Percentiles rank a stretch among this genome's conserved stretches.
These are phyloP conservation scores for Lota lota DNA, from an alignment of 2,113 vertebrate genomes.

Conservation along the genomic window DNA sequence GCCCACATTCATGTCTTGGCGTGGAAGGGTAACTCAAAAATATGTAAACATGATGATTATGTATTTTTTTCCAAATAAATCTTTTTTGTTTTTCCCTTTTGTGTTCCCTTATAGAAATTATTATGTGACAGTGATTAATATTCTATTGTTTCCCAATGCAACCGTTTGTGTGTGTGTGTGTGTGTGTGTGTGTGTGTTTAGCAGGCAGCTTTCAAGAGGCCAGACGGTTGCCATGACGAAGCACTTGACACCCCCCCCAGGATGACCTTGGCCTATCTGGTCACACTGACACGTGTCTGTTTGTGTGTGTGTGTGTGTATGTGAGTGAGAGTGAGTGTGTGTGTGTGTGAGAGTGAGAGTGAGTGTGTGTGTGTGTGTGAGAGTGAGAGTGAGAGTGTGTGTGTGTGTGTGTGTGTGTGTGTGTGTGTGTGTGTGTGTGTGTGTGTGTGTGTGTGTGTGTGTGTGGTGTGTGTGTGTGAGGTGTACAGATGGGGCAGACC, in stretches of 20 bases:
- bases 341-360: neutral
- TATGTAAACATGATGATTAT: too few species aligned
- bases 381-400: conserved; percentile 28
- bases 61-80: too few species aligned
- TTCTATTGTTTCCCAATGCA: too few species aligned
- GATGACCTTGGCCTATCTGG: conserved; percentile 55
- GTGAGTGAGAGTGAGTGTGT: neutral
- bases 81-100: too few species aligned
- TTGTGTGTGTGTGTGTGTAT: neutral
- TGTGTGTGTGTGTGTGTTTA: neutral
- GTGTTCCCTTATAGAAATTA: too few species aligned
- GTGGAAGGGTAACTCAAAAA: too few species aligned
- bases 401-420: neutral
- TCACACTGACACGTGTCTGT: conserved; percentile 59
- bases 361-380: conserved; percentile 4
- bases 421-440: neutral
- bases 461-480: neutral
- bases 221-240: too few species aligned
- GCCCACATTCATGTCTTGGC: too few species aligned
- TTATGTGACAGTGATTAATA: too few species aligned
- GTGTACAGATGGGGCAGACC: conserved; percentile 65
- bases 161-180: neutral
- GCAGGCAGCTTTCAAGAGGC: too few species aligned
- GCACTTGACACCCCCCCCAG: conserved; percentile 19
- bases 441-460: neutral